These are phyloP conservation scores for Mylabris sibirica DNA, from an alignment of 2,888 invertebrate genomes.

Conservation along the genomic window DNA sequence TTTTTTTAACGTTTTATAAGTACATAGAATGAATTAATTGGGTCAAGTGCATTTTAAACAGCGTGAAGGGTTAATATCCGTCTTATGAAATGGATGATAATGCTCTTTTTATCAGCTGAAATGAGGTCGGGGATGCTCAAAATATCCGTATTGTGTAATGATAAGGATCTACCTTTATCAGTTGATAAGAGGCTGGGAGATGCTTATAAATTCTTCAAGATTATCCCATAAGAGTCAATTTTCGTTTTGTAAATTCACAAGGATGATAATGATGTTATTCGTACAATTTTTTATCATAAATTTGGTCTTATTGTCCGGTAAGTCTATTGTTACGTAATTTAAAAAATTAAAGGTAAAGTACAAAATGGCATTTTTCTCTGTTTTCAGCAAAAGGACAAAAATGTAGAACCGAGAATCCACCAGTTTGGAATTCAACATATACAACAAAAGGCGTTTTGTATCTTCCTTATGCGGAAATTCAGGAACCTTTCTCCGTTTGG, in stretches of 20 bases:
- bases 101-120: no score
- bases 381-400: neutral
- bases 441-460: slow-evolving; percentile 79
- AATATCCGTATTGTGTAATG: no score
- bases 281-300: neutral
- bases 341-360: neutral
- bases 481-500: slow-evolving; percentile 91
- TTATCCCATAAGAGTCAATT: neutral
- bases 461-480: slow-evolving; percentile 93
- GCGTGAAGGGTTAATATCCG: no score
- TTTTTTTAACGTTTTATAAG: no score
- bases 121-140: no score
- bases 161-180: neutral
- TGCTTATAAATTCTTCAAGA: neutral
- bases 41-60: no score
- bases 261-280: neutral
- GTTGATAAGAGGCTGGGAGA: neutral
- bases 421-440: slow-evolving; percentile 73
- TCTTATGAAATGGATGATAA: no score
- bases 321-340: neutral
- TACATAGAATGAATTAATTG: no score
- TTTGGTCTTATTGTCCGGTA: neutral
- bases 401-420: slow-evolving; percentile 30
- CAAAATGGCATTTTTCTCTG: neutral
- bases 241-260: neutral